Base-by-base conservation (phyloP, 2,113 vertebrate species). In the Engraulis encrasicolus region DNA sequence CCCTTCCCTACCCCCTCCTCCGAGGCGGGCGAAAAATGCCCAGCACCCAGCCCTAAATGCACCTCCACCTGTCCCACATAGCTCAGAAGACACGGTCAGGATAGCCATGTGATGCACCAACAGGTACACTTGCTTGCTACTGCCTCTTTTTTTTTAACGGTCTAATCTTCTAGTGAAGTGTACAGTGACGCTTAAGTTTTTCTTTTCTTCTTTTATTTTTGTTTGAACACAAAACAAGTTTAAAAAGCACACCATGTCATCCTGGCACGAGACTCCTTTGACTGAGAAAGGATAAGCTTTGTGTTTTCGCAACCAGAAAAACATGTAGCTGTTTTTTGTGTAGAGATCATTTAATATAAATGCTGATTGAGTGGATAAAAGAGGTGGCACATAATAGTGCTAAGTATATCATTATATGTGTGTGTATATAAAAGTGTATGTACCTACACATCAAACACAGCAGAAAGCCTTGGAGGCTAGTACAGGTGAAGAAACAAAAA, bases 321-420 rank as follows among this genome's bases (percentile, higher is more conserved):
- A 91, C 80, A 88, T 88, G 88, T 91, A 87, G 90, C 92, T 91
- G 92, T n/a, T 94, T 94, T 94, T 91, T 93, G 92, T 93, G 88
- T 94, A 93, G 92, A 94, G 93, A 93, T 94, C 93, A 95, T 95
- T 95, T 95, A 94, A 95, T 95, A 94, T 95, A 94, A 95, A 95
- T 94, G 93, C 93, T 94, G 92, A 94, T 92, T 91, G 89, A 92
- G 93, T 95, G 93, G 92, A 92, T 91, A n/a, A 92, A 92, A 93
- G 86, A 93, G 90, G 93, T 93, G 93, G 92, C 93, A 94, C 91
- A 20, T 93, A 93, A 93, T 89, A 92, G 92, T 94, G 90, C 92
- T 93, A 20, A 31, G 14, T 36, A 79, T 54, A 50, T 78, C 74
- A n/a, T 17, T 23, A 66, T 20, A 84, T n/a, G n/a, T 14, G 74